Conservation (phyloP, 2,797 vertebrate genomes). For the Orestias chungarensis region DNA sequence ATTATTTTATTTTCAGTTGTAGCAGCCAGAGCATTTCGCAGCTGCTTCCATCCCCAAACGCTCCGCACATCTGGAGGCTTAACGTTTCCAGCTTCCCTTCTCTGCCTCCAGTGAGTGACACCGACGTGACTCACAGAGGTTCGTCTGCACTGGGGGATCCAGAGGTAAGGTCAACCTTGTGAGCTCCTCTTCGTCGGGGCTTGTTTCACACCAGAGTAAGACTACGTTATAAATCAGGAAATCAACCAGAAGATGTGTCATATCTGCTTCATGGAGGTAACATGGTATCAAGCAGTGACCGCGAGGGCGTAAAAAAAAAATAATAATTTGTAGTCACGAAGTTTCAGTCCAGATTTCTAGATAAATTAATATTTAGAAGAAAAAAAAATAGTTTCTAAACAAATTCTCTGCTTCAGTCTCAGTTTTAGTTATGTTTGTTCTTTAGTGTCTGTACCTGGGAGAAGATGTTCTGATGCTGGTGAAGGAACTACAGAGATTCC, state of each 20-base stretch:
- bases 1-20: conserved; percentile 44
- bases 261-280: too few species aligned
- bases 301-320: too few species aligned
- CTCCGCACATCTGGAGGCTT: conserved; percentile 46
- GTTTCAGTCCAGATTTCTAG: too few species aligned
- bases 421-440: too few species aligned
- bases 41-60: conserved; percentile 29
- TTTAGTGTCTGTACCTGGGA: too few species aligned
- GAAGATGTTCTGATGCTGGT: too few species aligned
- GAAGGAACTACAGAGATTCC: too few species aligned
- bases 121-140: not conserved
- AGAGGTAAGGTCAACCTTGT: conserved; percentile 50
- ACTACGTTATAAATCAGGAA: not conserved
- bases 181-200: not conserved
- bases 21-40: conserved; percentile 10
- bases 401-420: too few species aligned
- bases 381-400: too few species aligned
- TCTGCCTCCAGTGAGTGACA: conserved; percentile 14
- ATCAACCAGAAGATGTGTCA: not conserved
- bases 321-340: too few species aligned
- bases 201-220: not conserved
- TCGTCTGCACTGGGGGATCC: conserved; percentile 27
- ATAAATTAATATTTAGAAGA: too few species aligned
- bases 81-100: conserved; percentile 41
- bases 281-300: not conserved